Evolutionary conservation across 2,113 vertebrate species (phyloP).

Genomic region (Vanacampus margaritifer): DNA sequence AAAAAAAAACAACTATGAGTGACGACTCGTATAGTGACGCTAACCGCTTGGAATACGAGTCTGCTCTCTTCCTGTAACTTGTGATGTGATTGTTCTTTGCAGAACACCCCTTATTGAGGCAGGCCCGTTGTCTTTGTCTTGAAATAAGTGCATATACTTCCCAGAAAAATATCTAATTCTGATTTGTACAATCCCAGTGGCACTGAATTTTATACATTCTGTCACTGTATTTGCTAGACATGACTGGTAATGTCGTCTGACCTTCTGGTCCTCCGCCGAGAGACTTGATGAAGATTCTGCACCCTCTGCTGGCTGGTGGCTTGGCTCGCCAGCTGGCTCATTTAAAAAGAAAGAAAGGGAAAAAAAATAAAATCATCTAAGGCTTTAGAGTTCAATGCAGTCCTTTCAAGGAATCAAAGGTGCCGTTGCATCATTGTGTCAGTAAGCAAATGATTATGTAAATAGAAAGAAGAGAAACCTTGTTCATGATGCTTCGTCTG

Average conservation of each 20-base stretch:
- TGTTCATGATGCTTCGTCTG: slow-evolving; percentile 43
- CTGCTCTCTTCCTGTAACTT: too few species aligned
- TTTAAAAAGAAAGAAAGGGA: slow-evolving; percentile 20
- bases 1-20: too few species aligned
- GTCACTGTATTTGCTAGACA: not conserved
- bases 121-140: too few species aligned
- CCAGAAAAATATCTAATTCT: too few species aligned
- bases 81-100: too few species aligned
- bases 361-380: not conserved
- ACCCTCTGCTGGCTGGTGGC: slow-evolving; percentile 20
- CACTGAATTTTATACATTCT: not conserved
- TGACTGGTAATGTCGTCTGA: slow-evolving; percentile 18
- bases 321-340: slow-evolving; percentile 25
- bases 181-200: too few species aligned
- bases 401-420: not conserved
- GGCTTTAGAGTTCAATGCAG: not conserved
- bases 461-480: not conserved
- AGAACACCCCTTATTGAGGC: too few species aligned
- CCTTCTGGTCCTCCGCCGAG: slow-evolving; percentile 38
- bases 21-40: too few species aligned
- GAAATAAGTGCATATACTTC: too few species aligned
- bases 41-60: too few species aligned
- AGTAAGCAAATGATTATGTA: slow-evolving; percentile 1
- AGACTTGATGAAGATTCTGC: slow-evolving; percentile 25
- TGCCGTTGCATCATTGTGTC: not conserved